Base-by-base conservation (phyloP, 2,888 invertebrate species). In the Malacosoma neustria region DNA sequence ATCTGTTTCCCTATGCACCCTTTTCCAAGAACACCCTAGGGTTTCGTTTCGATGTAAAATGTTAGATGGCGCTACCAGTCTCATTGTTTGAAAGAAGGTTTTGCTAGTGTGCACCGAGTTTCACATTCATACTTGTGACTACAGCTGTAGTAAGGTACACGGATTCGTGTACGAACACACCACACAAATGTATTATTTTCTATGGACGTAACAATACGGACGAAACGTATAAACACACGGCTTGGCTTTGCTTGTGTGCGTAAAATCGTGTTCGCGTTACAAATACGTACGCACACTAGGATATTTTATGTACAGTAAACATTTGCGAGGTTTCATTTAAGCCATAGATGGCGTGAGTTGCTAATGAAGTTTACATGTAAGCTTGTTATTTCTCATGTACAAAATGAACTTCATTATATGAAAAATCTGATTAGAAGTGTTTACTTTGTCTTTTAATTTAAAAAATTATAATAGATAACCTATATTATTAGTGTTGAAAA, bases 11-110 rank as follows among this genome's bases (percentile, higher is more conserved):
- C 22, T 22, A 22, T 9, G 14, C 66, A 37, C 32, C 64, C 39
- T 60, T 77, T 48, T 81, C 47, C 63, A 46, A 41, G 43, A 57
- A 43, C 43, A 39, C 34, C 52, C 61, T 57, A 15, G 14, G 32
- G 43, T 46, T 46, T 46, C 62, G 42, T 62, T 81, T 75, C 58
- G 35, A 32, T 38, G 15, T 30, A 43, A 33, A 35, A 30, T 9
- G 39, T 59, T 67, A 85, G 84, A 81, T 84, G 84, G 63, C 84
- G 79, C 69, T 72, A 72, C 57, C 14, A 43, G 70, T 59, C 48
- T 30, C 63, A 50, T 61, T 46, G 57, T 67, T 22, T 56, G 48
- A 56, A 60, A 58, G 66, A 68, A 70, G 59, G 61, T 63, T 59
- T 55, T 38, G 49, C 48, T 44, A 40, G 61, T 67, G 65, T 69